A percentile compares a stretch with the other conserved stretches of the same genome.
Conservation (phyloP, 2,113 vertebrate species). For the Terrapene triunguis region DNA sequence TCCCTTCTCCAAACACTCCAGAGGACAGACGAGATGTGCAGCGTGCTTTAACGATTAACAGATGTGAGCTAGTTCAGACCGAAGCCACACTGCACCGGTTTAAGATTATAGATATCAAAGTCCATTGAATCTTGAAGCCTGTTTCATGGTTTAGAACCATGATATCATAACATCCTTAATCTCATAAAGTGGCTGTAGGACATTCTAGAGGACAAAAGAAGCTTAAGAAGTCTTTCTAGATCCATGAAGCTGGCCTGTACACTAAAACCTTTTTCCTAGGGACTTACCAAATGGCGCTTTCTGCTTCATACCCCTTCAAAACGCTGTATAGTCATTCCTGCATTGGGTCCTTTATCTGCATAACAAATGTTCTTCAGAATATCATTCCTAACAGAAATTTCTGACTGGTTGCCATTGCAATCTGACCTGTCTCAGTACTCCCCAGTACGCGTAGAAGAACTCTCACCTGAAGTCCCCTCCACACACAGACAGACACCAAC, state of each 20-base stretch:
- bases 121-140: not conserved
- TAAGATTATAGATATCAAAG: not conserved
- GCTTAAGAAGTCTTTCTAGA: not conserved
- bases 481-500: rapidly evolving
- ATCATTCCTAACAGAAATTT: not conserved
- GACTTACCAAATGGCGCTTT: not conserved
- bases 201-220: constrained; percentile 32
- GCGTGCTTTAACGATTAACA: not conserved
- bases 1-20: not conserved
- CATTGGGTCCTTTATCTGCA: rapidly evolving
- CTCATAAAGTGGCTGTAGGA: not conserved
- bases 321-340: rapidly evolving
- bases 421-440: not conserved
- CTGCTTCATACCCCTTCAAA: not conserved
- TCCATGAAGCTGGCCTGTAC: not conserved
- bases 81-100: not conserved
- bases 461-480: not conserved
- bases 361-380: not conserved
- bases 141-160: constrained; percentile 8
- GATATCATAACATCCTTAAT: constrained; percentile 35
- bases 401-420: not conserved
- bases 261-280: not conserved
- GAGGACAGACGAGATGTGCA: not conserved
- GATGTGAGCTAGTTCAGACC: not conserved
- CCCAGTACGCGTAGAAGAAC: not conserved